A percentile compares a stretch with the other conserved stretches of the same genome.
Conservation (phyloP, 2,888 invertebrate species). For the Agrenia bidenticulata region DNA sequence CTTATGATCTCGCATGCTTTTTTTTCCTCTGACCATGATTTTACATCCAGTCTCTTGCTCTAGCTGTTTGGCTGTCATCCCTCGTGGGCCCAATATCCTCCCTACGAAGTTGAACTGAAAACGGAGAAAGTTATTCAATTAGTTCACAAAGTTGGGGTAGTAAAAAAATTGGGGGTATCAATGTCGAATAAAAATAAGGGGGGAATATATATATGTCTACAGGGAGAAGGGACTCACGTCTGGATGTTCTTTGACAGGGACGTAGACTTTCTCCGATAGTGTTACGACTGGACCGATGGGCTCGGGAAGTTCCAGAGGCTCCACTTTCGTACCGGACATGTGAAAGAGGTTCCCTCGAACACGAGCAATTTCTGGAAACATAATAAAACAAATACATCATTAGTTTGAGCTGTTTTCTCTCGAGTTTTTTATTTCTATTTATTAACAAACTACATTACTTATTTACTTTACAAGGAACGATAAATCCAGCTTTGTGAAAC, state of each 20-base stretch:
- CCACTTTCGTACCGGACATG: constrained; percentile 95
- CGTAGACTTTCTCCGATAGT: constrained; percentile 98
- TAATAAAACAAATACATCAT: not conserved
- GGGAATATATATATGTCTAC: not conserved
- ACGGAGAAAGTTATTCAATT: constrained; percentile 10
- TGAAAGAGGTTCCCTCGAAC: constrained; percentile 97
- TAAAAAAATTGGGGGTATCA: not conserved
- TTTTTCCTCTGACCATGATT: constrained; percentile 99
- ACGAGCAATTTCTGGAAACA: constrained; percentile 86
- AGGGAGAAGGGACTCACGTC: constrained; percentile 75
- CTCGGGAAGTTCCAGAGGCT: constrained; percentile 87
- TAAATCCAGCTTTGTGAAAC: too few relatives aligned
- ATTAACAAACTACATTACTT: too few relatives aligned
- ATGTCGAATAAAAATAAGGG: not conserved
- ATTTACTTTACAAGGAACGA: too few relatives aligned
- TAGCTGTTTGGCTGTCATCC: constrained; percentile 99
- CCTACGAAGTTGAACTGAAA: constrained; percentile 99
- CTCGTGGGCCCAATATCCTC: constrained; percentile 94
- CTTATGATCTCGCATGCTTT: constrained; percentile 99
- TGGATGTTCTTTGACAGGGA: constrained; percentile 99
- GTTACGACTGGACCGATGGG: constrained; percentile 86
- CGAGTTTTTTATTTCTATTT: too few relatives aligned
- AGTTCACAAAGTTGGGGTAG: not conserved
- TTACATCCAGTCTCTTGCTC: constrained; percentile 99
- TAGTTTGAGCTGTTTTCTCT: too few relatives aligned